Conservation (phyloP, 2,888 invertebrate species). For the Mimas tiliae region DNA sequence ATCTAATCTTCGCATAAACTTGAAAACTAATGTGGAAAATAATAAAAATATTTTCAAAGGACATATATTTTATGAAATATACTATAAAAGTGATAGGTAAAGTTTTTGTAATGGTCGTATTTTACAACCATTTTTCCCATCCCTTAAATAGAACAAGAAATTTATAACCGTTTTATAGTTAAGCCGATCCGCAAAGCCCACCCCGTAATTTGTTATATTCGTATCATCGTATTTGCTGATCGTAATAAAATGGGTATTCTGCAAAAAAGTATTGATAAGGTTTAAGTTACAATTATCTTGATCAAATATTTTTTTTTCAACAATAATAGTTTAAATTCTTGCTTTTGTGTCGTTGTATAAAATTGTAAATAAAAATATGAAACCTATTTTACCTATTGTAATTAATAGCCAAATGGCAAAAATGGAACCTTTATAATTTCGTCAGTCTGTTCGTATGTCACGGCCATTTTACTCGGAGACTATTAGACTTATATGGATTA, state of each 20-base stretch:
- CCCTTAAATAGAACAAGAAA: slow-evolving; percentile 32
- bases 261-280: slow-evolving; percentile 37
- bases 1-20: slow-evolving; percentile 1
- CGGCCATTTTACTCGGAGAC: no score
- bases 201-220: slow-evolving; percentile 42
- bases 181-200: slow-evolving; percentile 39
- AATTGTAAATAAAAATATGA: background rate
- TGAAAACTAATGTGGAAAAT: background rate
- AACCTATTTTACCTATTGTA: background rate
- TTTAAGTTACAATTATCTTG: slow-evolving; percentile 6
- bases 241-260: slow-evolving; percentile 49
- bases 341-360: background rate
- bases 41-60: background rate
- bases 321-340: background rate
- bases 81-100: slow-evolving; percentile 15
- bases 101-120: slow-evolving; percentile 20
- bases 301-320: background rate
- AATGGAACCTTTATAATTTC: no score
- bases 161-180: slow-evolving; percentile 40
- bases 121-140: slow-evolving; percentile 33
- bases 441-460: no score
- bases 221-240: slow-evolving; percentile 45
- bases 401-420: background rate
- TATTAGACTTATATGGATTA: no score
- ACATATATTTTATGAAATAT: slow-evolving; percentile 17